Percentiles rank a stretch among this genome's conserved stretches.
Evolutionary conservation across 1,140 invertebrate species (phyloP).

Genomic region (Drosophila parabipectinata): DNA sequence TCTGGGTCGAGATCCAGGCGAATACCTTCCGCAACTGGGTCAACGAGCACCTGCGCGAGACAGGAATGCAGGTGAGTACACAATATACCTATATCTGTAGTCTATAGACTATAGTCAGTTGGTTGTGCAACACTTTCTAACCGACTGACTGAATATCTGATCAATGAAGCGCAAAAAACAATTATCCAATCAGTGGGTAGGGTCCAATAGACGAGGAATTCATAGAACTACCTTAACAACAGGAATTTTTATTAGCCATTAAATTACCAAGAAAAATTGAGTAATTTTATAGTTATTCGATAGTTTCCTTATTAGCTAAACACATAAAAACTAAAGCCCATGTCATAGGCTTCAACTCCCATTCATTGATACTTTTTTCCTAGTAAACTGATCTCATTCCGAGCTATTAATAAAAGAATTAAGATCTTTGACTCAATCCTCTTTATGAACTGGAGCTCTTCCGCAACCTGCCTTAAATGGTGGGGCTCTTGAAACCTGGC

Average conservation of each 20-base stretch:
- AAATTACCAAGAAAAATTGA: neutral
- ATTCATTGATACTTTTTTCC: neutral
- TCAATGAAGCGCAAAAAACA: constrained; percentile 44
- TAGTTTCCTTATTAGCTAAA: neutral
- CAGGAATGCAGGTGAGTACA: constrained; percentile 86
- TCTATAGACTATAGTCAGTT: neutral
- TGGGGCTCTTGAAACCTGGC: constrained; percentile 33
- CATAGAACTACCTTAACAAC: constrained; percentile 36
- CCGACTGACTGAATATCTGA: constrained; percentile 37
- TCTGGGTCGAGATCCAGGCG: constrained; percentile 98
- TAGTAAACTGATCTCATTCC: constrained; percentile 8
- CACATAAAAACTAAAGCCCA: neutral
- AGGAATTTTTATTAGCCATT: constrained; percentile 43
- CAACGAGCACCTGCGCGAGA: constrained; percentile 94
- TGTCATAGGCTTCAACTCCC: neutral
- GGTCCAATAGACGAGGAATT: constrained; percentile 13
- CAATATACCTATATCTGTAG: constrained; percentile 9
- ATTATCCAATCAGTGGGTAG: constrained; percentile 41
- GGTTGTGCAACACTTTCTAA: constrained; percentile 45
- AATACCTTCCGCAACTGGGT: constrained; percentile 99
- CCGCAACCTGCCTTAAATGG: constrained; percentile 49
- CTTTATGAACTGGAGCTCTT: constrained; percentile 39
- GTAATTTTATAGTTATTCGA: neutral
- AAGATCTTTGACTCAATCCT: constrained; percentile 20
- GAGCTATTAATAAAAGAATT: constrained; percentile 14